phyloP scores from a whole-genome alignment of 1,140 invertebrate genomes.

The Sitophilus oryzae region DNA sequence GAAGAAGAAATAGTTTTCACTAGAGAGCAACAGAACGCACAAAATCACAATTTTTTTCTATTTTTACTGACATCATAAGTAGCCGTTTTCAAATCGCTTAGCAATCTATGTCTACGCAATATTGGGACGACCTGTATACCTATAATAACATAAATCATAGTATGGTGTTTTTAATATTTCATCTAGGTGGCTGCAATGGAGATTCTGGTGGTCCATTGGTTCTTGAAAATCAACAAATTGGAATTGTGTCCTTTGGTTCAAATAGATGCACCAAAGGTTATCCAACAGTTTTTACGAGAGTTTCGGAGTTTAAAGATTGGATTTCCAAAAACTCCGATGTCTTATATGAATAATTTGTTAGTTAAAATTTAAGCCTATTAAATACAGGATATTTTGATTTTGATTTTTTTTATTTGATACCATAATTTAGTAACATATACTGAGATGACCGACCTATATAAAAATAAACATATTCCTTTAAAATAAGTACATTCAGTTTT shows the following conservation, averaged over 20 bases:
- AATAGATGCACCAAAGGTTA: conserved; percentile 44
- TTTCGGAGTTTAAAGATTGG: conserved; percentile 38
- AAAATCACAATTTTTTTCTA: no score
- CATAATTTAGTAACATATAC: no score
- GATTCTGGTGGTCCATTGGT: conserved; percentile 53
- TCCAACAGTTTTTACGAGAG: conserved; percentile 45
- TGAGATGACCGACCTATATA: no score
- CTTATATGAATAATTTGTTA: background rate
- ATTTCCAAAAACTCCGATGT: conserved; percentile 18
- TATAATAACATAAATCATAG: background rate
- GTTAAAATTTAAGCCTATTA: background rate
- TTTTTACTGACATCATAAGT: no score
- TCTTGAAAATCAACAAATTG: conserved; percentile 43
- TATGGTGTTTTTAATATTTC: no score
- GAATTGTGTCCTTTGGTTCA: conserved; percentile 49
- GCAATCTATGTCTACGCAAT: background rate
- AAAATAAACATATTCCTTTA: no score
- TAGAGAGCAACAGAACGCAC: no score
- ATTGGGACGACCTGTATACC: background rate
- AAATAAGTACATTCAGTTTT: no score
- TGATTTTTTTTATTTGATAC: no score
- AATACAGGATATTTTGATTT: no score
- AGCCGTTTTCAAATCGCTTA: no score
- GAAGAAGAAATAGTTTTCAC: conserved; percentile 4
- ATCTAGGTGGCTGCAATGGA: conserved; percentile 35